Conservation (phyloP, 1,140 invertebrate genomes). For the Drosophila ironensis region DNA sequence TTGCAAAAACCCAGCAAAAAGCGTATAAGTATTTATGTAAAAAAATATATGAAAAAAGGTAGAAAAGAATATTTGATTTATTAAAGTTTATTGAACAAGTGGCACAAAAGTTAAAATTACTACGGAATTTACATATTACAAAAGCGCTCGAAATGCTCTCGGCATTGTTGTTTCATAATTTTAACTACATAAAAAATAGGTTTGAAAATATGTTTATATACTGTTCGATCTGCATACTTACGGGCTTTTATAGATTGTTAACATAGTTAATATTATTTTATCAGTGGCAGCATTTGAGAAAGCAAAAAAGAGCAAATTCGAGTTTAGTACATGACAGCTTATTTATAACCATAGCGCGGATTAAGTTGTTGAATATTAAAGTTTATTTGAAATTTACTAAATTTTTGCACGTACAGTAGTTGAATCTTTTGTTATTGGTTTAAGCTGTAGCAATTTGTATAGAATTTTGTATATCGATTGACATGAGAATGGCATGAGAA, state of each 20-base stretch:
- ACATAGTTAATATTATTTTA: slow-evolving; percentile 20
- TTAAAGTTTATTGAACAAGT: slow-evolving; percentile 40
- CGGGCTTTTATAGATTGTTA: slow-evolving; percentile 52
- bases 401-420: slow-evolving; percentile 40
- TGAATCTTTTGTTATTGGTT: slow-evolving; percentile 30
- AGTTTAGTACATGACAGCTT: slow-evolving; percentile 27
- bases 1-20: slow-evolving; percentile 66
- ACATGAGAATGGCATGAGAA: slow-evolving; percentile 69
- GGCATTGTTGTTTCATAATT: slow-evolving; percentile 4
- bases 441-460: slow-evolving; percentile 52
- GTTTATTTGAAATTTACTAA: slow-evolving; percentile 14
- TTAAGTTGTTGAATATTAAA: slow-evolving; percentile 11
- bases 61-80: slow-evolving; percentile 57
- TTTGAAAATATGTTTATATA: background rate
- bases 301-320: slow-evolving; percentile 36
- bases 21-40: slow-evolving; percentile 43
- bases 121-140: slow-evolving; percentile 42
- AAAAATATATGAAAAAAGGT: slow-evolving; percentile 51
- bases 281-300: slow-evolving; percentile 58
- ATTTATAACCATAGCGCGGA: slow-evolving; percentile 11
- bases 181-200: slow-evolving; percentile 23
- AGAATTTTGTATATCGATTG: slow-evolving; percentile 47
- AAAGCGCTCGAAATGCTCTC: slow-evolving; percentile 27
- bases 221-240: slow-evolving; percentile 44
- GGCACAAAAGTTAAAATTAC: slow-evolving; percentile 34